phyloP scores from a whole-genome alignment of 2,888 invertebrate species.

The Auanema freiburgensis region DNA sequence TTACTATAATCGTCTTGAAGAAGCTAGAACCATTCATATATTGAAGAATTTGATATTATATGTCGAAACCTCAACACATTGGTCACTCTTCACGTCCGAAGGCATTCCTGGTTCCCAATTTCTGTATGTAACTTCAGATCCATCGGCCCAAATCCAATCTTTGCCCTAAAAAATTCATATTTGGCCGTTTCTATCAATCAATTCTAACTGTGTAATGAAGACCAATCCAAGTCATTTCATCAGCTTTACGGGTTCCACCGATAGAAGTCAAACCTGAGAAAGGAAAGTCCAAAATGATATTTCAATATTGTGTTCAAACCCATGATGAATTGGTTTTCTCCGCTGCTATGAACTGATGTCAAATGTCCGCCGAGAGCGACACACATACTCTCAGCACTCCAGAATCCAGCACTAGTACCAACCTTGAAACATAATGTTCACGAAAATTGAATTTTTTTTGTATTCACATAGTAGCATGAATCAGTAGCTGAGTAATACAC shows the following conservation, averaged over 20 bases:
- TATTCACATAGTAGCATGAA: constrained; percentile 7
- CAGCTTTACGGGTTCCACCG: constrained; percentile 9
- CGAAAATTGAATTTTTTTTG: not conserved
- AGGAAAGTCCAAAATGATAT: too few species aligned
- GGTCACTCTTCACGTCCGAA: not conserved
- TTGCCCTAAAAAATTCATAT: not conserved
- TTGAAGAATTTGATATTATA: not conserved
- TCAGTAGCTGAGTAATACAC: not conserved
- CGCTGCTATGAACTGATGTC: constrained; percentile 15
- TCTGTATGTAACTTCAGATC: not conserved
- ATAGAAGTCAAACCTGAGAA: constrained; percentile 6
- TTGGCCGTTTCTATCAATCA: not conserved
- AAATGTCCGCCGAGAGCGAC: constrained; percentile 9
- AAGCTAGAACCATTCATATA: not conserved
- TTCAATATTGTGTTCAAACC: not conserved
- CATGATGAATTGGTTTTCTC: constrained; percentile 16
- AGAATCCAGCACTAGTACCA: constrained; percentile 5
- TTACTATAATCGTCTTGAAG: constrained; percentile 8
- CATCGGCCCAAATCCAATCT: constrained; percentile 9
- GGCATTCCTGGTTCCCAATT: constrained; percentile 11
- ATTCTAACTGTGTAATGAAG: constrained; percentile 11
- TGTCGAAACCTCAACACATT: constrained; percentile 3
- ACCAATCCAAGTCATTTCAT: constrained; percentile 20
- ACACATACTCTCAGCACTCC: constrained; percentile 15
- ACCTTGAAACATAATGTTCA: constrained; percentile 1